A percentile compares a stretch with the other conserved stretches of the same genome.
Conservation (phyloP, 2,888 invertebrate species). For the Stegana nigrithorax region DNA sequence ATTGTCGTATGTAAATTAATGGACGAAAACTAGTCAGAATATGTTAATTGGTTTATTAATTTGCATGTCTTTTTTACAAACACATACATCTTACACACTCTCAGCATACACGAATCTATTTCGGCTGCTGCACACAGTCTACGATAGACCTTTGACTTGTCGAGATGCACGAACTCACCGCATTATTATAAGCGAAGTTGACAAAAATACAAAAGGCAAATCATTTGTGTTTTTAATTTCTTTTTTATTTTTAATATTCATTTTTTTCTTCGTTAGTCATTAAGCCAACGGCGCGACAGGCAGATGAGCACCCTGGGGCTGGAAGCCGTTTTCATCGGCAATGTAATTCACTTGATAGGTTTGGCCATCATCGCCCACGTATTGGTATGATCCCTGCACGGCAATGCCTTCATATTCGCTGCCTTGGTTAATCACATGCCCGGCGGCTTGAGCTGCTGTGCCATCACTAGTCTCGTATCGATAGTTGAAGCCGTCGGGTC, state of each 20-base stretch:
- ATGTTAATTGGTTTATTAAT: too few relatives aligned
- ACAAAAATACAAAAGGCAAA: too few relatives aligned
- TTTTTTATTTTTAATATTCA: constrained; percentile 17
- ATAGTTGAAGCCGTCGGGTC: not conserved
- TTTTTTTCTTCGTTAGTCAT: constrained; percentile 21
- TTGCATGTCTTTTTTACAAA: too few relatives aligned
- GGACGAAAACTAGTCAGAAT: too few relatives aligned
- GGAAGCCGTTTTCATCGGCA: constrained; percentile 44
- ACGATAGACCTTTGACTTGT: too few relatives aligned
- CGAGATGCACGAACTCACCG: too few relatives aligned
- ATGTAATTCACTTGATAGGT: constrained; percentile 41
- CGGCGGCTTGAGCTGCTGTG: constrained; percentile 29
- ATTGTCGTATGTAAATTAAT: too few relatives aligned
- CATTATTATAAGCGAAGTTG: too few relatives aligned
- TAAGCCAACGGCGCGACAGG: constrained; percentile 23
- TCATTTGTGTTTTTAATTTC: too few relatives aligned
- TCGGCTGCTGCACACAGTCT: too few relatives aligned
- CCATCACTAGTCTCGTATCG: constrained; percentile 49
- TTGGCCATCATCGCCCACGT: constrained; percentile 40
- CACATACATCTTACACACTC: too few relatives aligned
- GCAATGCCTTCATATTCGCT: constrained; percentile 38
- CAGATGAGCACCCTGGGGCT: constrained; percentile 35
- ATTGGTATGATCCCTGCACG: constrained; percentile 42
- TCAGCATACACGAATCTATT: too few relatives aligned
- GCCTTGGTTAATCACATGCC: constrained; percentile 29